Conservation (phyloP, 2,113 vertebrate species). For the Apaloderma vittatum region DNA sequence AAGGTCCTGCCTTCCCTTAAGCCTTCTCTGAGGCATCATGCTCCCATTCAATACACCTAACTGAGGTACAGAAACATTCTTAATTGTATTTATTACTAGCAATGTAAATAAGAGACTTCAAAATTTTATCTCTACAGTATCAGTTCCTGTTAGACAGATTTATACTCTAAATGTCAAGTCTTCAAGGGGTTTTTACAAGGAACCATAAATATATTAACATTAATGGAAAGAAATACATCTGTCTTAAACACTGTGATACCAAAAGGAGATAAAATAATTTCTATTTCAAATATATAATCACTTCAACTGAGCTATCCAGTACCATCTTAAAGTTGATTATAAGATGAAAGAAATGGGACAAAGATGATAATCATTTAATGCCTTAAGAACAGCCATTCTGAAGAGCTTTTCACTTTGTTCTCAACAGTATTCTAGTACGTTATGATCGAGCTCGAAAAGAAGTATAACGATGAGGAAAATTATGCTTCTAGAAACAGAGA, state of each 20-base stretch:
- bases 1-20: background rate
- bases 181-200: background rate
- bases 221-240: constrained; percentile 25
- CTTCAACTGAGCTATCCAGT: constrained; percentile 79
- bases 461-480: constrained; percentile 70
- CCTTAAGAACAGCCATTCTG: constrained; percentile 80
- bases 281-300: constrained; percentile 81
- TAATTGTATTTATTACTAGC: background rate
- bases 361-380: constrained; percentile 87
- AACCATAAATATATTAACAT: constrained; percentile 36
- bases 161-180: background rate
- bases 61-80: background rate
- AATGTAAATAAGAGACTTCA: background rate
- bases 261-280: constrained; percentile 71
- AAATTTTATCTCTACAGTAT: background rate
- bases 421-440: constrained; percentile 58
- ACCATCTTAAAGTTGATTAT: constrained; percentile 86
- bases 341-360: constrained; percentile 80
- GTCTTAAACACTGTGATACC: constrained; percentile 17
- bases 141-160: background rate
- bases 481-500: constrained; percentile 66
- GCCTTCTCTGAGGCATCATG: background rate
- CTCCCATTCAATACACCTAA: background rate
- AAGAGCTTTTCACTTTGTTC: constrained; percentile 78
- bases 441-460: constrained; percentile 66